phyloP scores from a whole-genome alignment of 2,888 invertebrate genomes.

The Taphrorychus bicolor region DNA sequence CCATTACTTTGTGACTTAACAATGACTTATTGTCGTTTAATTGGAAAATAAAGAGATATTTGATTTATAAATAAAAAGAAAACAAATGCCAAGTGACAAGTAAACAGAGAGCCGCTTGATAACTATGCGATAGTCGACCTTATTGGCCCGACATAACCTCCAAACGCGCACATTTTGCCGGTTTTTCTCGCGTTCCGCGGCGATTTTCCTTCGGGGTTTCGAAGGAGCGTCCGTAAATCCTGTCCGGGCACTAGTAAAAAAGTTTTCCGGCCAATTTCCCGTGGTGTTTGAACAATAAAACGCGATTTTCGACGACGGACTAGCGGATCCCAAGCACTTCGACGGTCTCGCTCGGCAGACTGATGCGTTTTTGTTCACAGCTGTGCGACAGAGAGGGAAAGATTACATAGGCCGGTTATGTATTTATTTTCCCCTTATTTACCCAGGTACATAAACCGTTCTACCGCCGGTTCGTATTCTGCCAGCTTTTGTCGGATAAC shows the following conservation, averaged over 20 bases:
- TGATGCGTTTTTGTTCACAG: conserved; percentile 63
- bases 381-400: conserved; percentile 54
- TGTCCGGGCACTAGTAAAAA: not conserved
- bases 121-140: conserved; percentile 50
- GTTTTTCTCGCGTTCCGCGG: conserved; percentile 44
- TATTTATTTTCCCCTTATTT: conserved; percentile 59
- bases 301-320: conserved; percentile 45
- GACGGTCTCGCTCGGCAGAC: conserved; percentile 59
- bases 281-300: conserved; percentile 43
- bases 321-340: conserved; percentile 51
- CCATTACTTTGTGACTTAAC: too few relatives aligned
- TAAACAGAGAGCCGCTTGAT: conserved; percentile 45
- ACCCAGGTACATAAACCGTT: conserved; percentile 56
- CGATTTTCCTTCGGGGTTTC: conserved; percentile 30
- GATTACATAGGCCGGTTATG: conserved; percentile 55
- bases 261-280: conserved; percentile 38
- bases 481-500: conserved; percentile 51
- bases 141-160: conserved; percentile 54
- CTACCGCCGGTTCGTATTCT: conserved; percentile 55
- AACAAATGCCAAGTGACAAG: conserved; percentile 47
- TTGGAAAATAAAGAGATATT: not conserved
- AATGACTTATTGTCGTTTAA: not conserved
- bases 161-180: conserved; percentile 50
- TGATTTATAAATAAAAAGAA: conserved; percentile 38
- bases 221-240: not conserved